Percentiles rank a stretch among this genome's conserved stretches.
Conservation (phyloP, 2,888 invertebrate species). For the Agonopterix alstromeriana region DNA sequence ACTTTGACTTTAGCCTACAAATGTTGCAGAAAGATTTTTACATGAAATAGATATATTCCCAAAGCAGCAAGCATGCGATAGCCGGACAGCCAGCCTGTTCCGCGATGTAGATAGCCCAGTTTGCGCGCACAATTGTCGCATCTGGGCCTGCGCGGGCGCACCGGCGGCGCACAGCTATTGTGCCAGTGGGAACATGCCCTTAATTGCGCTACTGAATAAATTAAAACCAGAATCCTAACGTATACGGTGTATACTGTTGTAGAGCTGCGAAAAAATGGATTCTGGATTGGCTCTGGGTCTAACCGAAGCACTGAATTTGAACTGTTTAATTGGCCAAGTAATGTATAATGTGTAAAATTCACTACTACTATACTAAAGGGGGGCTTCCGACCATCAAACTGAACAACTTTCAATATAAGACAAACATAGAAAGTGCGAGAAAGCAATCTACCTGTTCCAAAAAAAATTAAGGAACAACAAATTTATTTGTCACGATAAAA, state of each 20-base stretch:
- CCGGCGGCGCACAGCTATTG: slow-evolving; percentile 28
- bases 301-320: too few species aligned
- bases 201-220: slow-evolving; percentile 71
- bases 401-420: too few species aligned
- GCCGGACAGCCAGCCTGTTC: slow-evolving; percentile 30
- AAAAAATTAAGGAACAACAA: too few species aligned
- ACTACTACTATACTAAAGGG: too few species aligned
- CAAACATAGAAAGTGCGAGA: too few species aligned
- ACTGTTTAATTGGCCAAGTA: too few species aligned
- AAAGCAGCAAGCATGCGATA: neutral
- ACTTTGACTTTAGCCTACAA: too few species aligned
- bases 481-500: too few species aligned
- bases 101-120: slow-evolving; percentile 64
- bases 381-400: too few species aligned
- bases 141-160: slow-evolving; percentile 49
- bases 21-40: too few species aligned
- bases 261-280: slow-evolving; percentile 24
- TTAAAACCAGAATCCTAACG: slow-evolving; percentile 66
- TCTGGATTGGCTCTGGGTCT: neutral
- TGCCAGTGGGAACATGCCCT: slow-evolving; percentile 64
- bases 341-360: too few species aligned
- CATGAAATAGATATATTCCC: neutral
- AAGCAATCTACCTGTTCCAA: too few species aligned
- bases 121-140: slow-evolving; percentile 67
- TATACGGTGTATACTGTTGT: slow-evolving; percentile 31